Conservation (phyloP, 2,797 vertebrate genomes). For the Coluber constrictor region DNA sequence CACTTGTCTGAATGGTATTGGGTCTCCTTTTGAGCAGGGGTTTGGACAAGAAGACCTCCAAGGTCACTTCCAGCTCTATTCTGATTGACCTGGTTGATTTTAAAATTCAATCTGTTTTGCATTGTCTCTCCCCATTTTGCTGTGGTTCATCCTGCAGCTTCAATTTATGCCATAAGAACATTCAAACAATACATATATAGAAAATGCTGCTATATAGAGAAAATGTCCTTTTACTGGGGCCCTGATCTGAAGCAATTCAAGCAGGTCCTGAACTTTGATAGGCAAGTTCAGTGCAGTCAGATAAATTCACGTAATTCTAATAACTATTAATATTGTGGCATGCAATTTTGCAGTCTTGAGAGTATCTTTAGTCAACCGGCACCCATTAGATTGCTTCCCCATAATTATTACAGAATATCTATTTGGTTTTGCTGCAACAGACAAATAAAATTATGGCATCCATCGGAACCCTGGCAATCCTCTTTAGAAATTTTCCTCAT, state of each 20-base stretch:
- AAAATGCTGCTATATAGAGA: background rate
- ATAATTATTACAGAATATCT: background rate
- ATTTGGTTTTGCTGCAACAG: background rate
- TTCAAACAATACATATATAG: background rate
- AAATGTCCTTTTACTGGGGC: background rate
- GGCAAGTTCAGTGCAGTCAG: background rate
- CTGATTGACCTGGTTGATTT: background rate
- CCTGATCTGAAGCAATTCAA: background rate
- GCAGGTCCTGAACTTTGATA: background rate
- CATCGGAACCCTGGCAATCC: background rate
- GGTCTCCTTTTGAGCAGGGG: no score
- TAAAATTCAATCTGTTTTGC: background rate
- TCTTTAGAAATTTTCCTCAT: background rate
- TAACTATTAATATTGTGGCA: background rate
- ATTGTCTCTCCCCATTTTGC: background rate
- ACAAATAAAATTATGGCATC: background rate
- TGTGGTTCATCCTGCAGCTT: background rate
- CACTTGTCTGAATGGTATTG: no score
- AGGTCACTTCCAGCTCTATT: no score
- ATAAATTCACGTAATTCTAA: background rate
- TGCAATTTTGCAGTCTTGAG: background rate
- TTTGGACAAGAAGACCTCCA: no score
- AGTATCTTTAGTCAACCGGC: background rate
- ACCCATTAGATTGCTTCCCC: background rate
- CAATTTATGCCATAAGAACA: background rate